These are phyloP conservation scores for Crotalus viridis DNA, from an alignment of 2,113 vertebrate species.

Conservation along the genomic window DNA sequence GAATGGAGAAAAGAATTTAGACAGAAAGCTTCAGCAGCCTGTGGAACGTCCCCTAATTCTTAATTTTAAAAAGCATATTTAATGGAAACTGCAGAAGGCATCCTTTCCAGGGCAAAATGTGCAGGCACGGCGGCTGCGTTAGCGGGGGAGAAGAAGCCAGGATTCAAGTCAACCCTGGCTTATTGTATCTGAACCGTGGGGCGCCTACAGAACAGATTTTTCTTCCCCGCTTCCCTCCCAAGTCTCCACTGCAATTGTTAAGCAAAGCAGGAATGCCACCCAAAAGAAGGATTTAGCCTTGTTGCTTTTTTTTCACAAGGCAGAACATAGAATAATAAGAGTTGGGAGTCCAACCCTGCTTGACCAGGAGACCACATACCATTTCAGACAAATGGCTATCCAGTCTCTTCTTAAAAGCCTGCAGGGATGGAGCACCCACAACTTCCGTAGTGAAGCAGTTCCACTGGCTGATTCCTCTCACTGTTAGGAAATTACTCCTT, in stretches of 20 bases:
- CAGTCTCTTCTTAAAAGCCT: no score
- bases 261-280: neutral
- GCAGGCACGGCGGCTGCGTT: neutral
- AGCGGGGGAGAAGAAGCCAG: neutral
- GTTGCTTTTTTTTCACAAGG: no score
- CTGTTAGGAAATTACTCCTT: no score
- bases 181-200: neutral
- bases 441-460: no score
- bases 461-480: no score
- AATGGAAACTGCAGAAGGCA: neutral
- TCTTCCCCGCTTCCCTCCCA: neutral
- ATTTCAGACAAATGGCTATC: no score
- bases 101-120: neutral
- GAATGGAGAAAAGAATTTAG: neutral
- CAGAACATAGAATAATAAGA: no score
- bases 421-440: no score
- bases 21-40: no score
- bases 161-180: neutral
- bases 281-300: neutral
- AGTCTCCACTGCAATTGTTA: neutral
- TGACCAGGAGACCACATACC: no score
- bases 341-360: no score
- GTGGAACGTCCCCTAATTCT: neutral
- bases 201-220: rapidly evolving
- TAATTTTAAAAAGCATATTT: neutral